phyloP scores from a whole-genome alignment of 2,113 vertebrate species.

The Plecturocebus donacophilus region DNA sequence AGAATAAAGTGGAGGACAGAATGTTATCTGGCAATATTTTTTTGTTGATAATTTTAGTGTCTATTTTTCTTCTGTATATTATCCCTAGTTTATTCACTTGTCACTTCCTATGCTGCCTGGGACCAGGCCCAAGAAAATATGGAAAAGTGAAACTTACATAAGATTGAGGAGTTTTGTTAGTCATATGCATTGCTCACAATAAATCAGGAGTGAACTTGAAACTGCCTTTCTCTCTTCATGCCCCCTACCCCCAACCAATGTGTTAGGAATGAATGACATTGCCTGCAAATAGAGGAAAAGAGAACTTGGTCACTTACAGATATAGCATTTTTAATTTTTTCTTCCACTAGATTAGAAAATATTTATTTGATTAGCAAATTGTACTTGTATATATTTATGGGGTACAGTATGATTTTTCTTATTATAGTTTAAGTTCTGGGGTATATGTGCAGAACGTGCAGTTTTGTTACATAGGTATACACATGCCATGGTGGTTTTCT shows the following conservation, averaged over 20 bases:
- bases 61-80: not conserved
- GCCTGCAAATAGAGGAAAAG: not conserved
- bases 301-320: not conserved
- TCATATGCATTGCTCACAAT: not conserved
- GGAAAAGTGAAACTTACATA: not conserved
- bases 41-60: not conserved
- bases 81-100: not conserved
- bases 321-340: not conserved
- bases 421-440: too few relatives aligned
- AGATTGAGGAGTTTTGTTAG: not conserved
- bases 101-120: not conserved
- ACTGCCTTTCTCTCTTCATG: not conserved
- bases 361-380: not conserved
- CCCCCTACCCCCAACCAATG: too few relatives aligned
- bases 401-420: not conserved
- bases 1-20: not conserved
- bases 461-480: too few relatives aligned
- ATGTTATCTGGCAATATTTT: not conserved
- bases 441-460: too few relatives aligned
- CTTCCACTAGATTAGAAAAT: not conserved
- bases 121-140: not conserved
- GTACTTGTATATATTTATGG: not conserved
- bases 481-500: too few relatives aligned
- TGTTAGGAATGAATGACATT: not conserved
- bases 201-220: not conserved